Base-by-base conservation (phyloP, 2,888 invertebrate species). In the Callyntrura sp. region DNA sequence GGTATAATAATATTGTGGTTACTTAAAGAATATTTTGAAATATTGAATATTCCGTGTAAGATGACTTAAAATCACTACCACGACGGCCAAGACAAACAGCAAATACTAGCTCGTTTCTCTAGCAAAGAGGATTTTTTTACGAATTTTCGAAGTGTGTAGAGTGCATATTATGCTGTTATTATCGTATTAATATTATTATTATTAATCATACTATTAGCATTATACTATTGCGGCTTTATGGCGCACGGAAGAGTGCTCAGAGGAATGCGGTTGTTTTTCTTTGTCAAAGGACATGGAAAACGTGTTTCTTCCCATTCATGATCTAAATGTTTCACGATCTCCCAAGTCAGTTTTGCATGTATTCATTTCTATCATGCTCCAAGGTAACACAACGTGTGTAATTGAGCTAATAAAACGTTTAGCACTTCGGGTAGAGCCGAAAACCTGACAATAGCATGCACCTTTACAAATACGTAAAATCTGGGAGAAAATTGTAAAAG, bases 231-330 rank as follows among this genome's bases (percentile, higher is more conserved):
- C 81, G 4, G 60, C 28, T 17, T 43, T n/a, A 11, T 45, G 62
- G 45, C 60, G 62, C 51, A 51, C 65, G 65, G 62, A 65, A 65
- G 65, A 83, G 45, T 45, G 68, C 85, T 60, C 60, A 73, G 23
- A 60, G 88, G 88, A 88, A 88, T 88, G 88, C 43, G 83, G 88
- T 62, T 83, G 83, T 83, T 76, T 88, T 83, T 88, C 88, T 48
- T 76, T 88, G 82, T 88, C 83, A 88, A 87, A 70, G 55, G 81
- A 79, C 87, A 87, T 87, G 81, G 81, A 81, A 87, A 87, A 86
- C 86, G 78, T 86, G 86, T 86, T 78, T 86, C 78, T 55, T 78
- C 55, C 57, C 79, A 79, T 79, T 73, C 48, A 45, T 73, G 73
- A 48, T 48, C 48, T n/a, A 68, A 35, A 35, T 35, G 35, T 35